These are phyloP conservation scores for Pipistrellus pygmaeus DNA, from an alignment of 2,797 vertebrate genomes.

Conservation along the genomic window DNA sequence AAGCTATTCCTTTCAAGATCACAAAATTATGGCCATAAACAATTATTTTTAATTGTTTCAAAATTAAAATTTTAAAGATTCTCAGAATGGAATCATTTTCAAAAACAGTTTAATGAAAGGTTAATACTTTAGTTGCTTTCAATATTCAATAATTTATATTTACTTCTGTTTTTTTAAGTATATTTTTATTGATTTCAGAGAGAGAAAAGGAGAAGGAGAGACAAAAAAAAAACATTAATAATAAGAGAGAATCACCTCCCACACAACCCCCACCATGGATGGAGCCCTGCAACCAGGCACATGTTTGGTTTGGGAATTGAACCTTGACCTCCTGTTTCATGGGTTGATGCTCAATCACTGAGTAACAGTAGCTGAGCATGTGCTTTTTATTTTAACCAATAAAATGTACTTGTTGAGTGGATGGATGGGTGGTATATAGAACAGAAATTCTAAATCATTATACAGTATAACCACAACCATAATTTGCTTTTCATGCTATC, in stretches of 20 bases:
- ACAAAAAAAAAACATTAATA: no score
- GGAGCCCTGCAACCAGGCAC: no score
- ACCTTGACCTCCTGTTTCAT: no score
- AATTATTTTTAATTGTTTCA: slow-evolving; percentile 40
- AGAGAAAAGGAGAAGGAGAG: no score
- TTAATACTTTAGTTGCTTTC: slow-evolving; percentile 13
- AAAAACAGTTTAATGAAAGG: slow-evolving; percentile 41
- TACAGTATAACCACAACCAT: background rate
- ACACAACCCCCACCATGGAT: no score
- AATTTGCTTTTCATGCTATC: background rate
- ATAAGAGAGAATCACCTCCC: no score
- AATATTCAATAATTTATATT: background rate
- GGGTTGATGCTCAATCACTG: no score
- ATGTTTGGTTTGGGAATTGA: no score
- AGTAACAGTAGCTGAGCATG: no score
- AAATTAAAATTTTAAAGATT: slow-evolving; percentile 46
- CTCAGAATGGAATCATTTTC: slow-evolving; percentile 38
- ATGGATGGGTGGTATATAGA: background rate
- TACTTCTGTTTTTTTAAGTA: background rate
- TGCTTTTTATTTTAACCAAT: background rate
- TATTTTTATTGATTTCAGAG: no score
- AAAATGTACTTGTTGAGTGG: background rate
- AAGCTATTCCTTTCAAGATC: slow-evolving; percentile 29
- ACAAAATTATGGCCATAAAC: background rate
- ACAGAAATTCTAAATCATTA: background rate